Base-by-base conservation (phyloP, 2,797 vertebrate species). In the Clarias laeviceps region DNA sequence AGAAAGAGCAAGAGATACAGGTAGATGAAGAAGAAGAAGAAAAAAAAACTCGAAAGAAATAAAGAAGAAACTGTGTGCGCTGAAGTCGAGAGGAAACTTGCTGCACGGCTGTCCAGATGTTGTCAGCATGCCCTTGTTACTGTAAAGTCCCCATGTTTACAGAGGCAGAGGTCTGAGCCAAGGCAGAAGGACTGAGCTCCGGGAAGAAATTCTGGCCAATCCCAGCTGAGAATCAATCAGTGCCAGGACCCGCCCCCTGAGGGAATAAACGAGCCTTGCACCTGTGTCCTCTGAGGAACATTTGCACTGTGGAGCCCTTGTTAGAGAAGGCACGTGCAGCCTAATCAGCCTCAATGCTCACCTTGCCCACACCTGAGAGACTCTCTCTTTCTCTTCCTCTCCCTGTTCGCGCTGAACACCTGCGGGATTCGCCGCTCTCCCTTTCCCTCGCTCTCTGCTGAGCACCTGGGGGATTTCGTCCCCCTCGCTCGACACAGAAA, bases 281-380 rank as follows among this genome's bases (percentile, higher is more conserved):
- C 61, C 77, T 57, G 66, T 80, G 77, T 87, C 82, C 82, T 89
- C 85, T 77, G 3, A 68, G 56, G 90, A 89, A 90, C 80, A 89
- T 56, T 74, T 83, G 54, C 91, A 88, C 91, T 89, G 82, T 77
- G 80, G 82, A 68, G 83, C 82, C 82, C 86, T 74, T 80, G 82
- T 68, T 84, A 84, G 68, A 37, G 24, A 32, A 84, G 77, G 61
- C n/a, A 56, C 27, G 29, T 59, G 70, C 61, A 66, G 82, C 82
- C 82, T 80, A 84, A 87, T 87, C 82, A 87, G 77, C 86, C 82
- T 84, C 69, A 74, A 74, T 87, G 69, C 86, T 87, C 85, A 72
- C 68, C 81, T 83, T 40, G 20, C 57, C 62, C 40, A 20, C 72
- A 32, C 82, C 69, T 40, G 72, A 79, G 85, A 82, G 82, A 88